Conservation (phyloP, 2,888 invertebrate species). For the Rutpela maculata region DNA sequence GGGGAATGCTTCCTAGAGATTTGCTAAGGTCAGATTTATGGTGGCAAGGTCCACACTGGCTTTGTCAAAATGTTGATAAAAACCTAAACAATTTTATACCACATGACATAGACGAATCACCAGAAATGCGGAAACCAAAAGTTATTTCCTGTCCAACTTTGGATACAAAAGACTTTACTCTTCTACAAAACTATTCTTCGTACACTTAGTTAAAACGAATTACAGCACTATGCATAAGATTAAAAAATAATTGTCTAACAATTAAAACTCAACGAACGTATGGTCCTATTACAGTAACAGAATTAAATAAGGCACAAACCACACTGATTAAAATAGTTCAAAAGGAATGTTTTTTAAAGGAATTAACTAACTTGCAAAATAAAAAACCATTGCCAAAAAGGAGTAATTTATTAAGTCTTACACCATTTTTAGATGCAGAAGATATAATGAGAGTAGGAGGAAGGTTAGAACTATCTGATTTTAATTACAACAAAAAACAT, state of each 20-base stretch:
- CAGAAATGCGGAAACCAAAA: not conserved
- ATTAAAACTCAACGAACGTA: not conserved
- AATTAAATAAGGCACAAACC: constrained; percentile 27
- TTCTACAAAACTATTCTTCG: constrained; percentile 28
- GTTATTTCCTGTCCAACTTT: not conserved
- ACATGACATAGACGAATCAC: not conserved
- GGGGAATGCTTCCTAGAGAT: constrained; percentile 37
- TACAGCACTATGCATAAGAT: constrained; percentile 15
- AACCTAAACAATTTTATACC: not conserved
- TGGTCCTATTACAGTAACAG: constrained; percentile 16
- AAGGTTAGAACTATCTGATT: constrained; percentile 32
- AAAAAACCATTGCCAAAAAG: constrained; percentile 12
- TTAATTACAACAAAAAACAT: constrained; percentile 40
- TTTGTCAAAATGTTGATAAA: not conserved
- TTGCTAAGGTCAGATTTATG: constrained; percentile 18
- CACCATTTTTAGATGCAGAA: constrained; percentile 33
- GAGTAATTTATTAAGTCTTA: constrained; percentile 37
- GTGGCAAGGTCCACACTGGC: constrained; percentile 34
- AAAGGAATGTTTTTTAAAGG: constrained; percentile 22
- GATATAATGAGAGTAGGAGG: constrained; percentile 44
- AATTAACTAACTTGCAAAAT: constrained; percentile 27
- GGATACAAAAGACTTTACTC: not conserved
- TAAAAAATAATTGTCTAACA: constrained; percentile 18
- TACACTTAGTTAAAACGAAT: constrained; percentile 14
- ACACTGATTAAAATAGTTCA: constrained; percentile 33